Evolutionary conservation across 2,113 vertebrate genomes (phyloP).

Genomic region (Illadopsis cleaveri): DNA sequence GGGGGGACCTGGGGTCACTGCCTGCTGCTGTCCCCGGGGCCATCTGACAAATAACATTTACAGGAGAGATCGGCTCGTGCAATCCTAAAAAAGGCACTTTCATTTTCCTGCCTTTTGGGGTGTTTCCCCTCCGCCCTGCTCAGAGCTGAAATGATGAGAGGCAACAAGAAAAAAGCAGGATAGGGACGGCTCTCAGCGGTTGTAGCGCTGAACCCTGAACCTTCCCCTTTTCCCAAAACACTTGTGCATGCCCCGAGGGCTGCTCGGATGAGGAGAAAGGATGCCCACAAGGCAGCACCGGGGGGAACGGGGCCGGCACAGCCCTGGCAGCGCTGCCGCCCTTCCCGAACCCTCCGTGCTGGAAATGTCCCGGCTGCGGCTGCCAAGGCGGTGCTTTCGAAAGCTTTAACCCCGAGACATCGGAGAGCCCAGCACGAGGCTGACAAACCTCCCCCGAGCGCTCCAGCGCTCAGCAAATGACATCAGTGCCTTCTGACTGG

Average conservation of each 20-base stretch:
- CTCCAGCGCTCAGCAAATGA: background rate
- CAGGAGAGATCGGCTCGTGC: background rate
- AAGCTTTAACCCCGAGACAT: background rate
- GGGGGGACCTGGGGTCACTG: background rate
- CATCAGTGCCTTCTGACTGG: background rate
- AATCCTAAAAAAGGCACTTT: background rate
- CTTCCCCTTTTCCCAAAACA: background rate
- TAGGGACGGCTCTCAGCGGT: background rate
- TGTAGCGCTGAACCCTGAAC: accelerated
- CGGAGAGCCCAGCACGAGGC: background rate
- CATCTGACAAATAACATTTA: background rate
- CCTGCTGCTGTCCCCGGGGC: background rate
- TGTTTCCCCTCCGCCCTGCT: background rate
- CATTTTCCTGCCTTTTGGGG: background rate
- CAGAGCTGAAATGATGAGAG: background rate
- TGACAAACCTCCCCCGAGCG: background rate
- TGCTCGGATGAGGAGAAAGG: accelerated
- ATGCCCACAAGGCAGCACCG: accelerated
- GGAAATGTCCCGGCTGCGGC: background rate
- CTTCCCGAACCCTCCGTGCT: accelerated
- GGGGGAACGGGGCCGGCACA: background rate
- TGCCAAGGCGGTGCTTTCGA: background rate
- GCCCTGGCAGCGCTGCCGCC: background rate
- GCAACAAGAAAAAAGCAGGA: background rate
- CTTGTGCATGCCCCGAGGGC: accelerated